These are phyloP conservation scores for Schizopygopsis pylzovi DNA, from an alignment of 2,797 vertebrate species.

Conservation along the genomic window DNA sequence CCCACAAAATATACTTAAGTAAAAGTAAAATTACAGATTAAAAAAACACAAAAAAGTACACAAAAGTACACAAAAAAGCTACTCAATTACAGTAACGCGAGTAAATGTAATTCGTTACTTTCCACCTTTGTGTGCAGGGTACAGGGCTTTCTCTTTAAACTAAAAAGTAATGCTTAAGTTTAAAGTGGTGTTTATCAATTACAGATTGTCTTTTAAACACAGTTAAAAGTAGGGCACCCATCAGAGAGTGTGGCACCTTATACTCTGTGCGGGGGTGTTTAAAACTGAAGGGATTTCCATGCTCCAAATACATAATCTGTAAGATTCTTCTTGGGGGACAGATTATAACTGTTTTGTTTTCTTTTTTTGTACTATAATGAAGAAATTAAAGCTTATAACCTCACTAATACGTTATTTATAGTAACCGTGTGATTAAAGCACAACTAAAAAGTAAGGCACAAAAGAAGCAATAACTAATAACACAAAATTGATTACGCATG, in stretches of 20 bases:
- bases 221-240: slow-evolving; percentile 30
- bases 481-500: neutral
- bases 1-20: too few species aligned
- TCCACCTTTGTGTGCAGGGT: too few species aligned
- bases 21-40: too few species aligned
- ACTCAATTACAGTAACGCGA: too few species aligned
- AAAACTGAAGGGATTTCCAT: slow-evolving; percentile 40
- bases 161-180: slow-evolving; percentile 19
- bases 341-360: slow-evolving; percentile 18
- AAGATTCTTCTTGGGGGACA: slow-evolving; percentile 8
- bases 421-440: neutral
- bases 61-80: too few species aligned
- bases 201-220: slow-evolving; percentile 12
- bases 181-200: slow-evolving; percentile 19
- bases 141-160: neutral
- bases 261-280: neutral
- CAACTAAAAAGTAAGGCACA: neutral
- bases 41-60: too few species aligned
- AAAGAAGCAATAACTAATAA: neutral
- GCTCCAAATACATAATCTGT: slow-evolving; percentile 31
- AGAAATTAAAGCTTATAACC: slow-evolving; percentile 25
- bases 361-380: slow-evolving; percentile 22
- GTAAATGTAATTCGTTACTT: too few species aligned
- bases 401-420: slow-evolving; percentile 4
- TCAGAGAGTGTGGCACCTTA: neutral